Evolutionary conservation across 2,113 vertebrate species (phyloP), one percentile per base, ranked within the genome.

Genomic region (Noctilio leporinus): DNA sequence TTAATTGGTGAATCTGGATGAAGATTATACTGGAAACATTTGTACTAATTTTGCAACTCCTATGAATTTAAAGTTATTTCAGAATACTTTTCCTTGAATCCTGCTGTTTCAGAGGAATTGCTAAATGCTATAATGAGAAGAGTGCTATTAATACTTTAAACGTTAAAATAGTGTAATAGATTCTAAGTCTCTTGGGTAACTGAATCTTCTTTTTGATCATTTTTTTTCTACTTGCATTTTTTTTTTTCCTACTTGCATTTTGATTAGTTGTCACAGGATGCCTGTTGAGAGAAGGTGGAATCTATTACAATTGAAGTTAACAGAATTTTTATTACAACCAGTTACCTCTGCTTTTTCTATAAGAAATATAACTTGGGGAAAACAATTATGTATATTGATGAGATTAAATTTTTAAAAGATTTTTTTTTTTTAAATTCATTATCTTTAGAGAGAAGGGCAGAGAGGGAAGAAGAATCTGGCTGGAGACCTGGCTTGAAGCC

Each of bases 101-200:
- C 35, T 93, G 1, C 20, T 77, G 20, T 96, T 89, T 95, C 86
- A 64, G 81, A 95, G 91, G 91, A 94, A 83, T 94, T 96, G 43
- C 78, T 95, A 78, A 95, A 87, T 92, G 67, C 55, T 95, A 10
- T 94, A 94, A 89, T 89, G 67, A 96, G 51, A 83, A 55, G 59
- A 95, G 80, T 72, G 77, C 53, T 78, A 30, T 62, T 62, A 62
- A 11, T 30, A 45, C 53, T 81, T 95, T 92, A 55, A 93, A 94
- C 72, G 78, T 95, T 97, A 97, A 97, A 93, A 94, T 73, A 67
- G 35, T 86, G 5, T 96, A 96, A 96, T 96, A 62, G 94, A 28
- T 75, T 97, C 77, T 55, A 3, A 72, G 67, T 88, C 96, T 96
- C 91, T 82, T 49, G 89, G 49, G 93, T 53, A 70, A 90, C 57